These are phyloP conservation scores for Vulpes lagopus DNA, from an alignment of 2,113 vertebrate species.

Conservation along the genomic window DNA sequence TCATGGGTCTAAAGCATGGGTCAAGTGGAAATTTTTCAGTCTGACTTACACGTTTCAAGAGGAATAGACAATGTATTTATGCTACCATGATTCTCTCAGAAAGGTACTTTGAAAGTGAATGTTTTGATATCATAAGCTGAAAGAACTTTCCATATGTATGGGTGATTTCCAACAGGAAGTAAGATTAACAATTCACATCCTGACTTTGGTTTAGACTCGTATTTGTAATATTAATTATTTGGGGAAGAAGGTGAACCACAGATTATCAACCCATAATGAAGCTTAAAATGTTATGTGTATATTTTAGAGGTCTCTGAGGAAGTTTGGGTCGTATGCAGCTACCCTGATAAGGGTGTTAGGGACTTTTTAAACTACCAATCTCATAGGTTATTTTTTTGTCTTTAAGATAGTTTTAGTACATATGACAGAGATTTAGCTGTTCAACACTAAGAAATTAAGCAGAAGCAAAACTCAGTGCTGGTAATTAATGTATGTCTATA, in stretches of 20 bases:
- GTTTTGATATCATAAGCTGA: slow-evolving; percentile 34
- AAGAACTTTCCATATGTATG: slow-evolving; percentile 7
- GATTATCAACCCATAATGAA: background rate
- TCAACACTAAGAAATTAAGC: background rate
- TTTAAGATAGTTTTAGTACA: background rate
- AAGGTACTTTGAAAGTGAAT: slow-evolving; percentile 22
- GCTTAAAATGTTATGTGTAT: background rate
- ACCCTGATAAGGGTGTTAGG: background rate
- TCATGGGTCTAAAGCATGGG: background rate
- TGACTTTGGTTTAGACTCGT: slow-evolving; percentile 48
- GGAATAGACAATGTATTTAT: slow-evolving; percentile 9
- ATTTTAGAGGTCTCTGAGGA: background rate
- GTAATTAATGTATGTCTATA: background rate
- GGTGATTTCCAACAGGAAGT: slow-evolving; percentile 62
- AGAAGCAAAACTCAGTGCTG: background rate
- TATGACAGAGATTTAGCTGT: background rate
- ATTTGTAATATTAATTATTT: slow-evolving; percentile 53
- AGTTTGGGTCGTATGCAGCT: background rate
- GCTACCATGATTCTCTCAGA: slow-evolving; percentile 2
- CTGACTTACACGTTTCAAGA: slow-evolving; percentile 46
- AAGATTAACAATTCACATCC: background rate
- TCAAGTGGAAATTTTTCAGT: slow-evolving; percentile 64
- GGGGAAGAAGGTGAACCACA: background rate
- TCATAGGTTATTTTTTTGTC: background rate
- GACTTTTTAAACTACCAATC: background rate